Base-by-base conservation (phyloP, 1,140 invertebrate species). In the Eulimnadia texana region DNA sequence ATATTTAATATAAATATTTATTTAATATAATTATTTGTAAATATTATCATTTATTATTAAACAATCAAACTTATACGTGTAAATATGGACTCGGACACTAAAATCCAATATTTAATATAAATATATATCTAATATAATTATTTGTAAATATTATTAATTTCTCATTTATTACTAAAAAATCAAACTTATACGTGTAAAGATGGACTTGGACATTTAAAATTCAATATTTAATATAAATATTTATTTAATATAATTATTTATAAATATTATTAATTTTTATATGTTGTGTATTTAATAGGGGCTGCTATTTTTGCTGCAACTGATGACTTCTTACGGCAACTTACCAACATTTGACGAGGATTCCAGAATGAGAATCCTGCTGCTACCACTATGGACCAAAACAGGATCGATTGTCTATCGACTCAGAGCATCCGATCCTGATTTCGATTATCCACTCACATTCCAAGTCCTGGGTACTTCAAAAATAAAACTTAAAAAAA, bases 391-490 rank as follows among this genome's bases (percentile, higher is more conserved):
- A 20, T 86, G 90, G 71, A 85, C 86, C 23, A 80, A 83, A 66
- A 80, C 88, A 65, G 85, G 86, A 62, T 83, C 85, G 16, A 81
- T 89, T 65, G 87, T 92, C 70, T 92, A 91, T 74, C 79, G 88
- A 66, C 78, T 93, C 57, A 81, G 87, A 69, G 90, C 86, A 54
- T 86, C 85, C 65, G 88, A 92, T 72, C 83, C 88, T 49, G 85
- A 90, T 72, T 86, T 85, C 68, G 85, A 91, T 72, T 90, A 88
- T 74, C 88, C 88, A 61, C 75, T 91, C 63, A 76, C 81, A 63
- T 92, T 92, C 73, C 83, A 85, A 67, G 79, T 89, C 61, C 79
- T 83, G 62, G 84, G 84, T 81, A 78, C 76, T n/a, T n/a, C n/a
- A n/a, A n/a, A n/a, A n/a, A n/a, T n/a, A n/a, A n/a, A n/a, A n/a